Evolutionary conservation across 2,888 invertebrate species (phyloP), one percentile per base, ranked within the genome.

Genomic region (Cephus sareptanus): DNA sequence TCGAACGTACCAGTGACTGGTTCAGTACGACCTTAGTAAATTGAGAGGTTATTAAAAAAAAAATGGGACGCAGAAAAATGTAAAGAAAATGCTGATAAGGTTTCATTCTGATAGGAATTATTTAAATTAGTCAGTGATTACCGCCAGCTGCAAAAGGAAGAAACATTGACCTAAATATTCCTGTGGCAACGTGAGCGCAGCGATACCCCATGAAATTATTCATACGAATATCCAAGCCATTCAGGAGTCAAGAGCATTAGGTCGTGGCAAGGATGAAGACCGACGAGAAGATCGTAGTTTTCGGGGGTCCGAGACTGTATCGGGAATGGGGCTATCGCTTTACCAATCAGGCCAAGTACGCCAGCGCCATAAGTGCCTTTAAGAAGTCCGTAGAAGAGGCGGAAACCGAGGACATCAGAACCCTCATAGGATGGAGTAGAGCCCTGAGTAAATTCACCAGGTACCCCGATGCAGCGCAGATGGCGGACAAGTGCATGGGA

Each of bases 241-340:
- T 71, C 71, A 31, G 71, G 33, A 71, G 33, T 34, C 33, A 71
- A 31, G 23, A 56, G 4, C 31, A 33, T 3, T 11, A 70, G 15
- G 0, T 76, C 30, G 82, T 83, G 82, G 77, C 81, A 76, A 76
- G 31, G 73, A n/a, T 73, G 33, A 79, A 75, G 34, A 78, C 76
- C 11, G 82, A 83, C 12, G 84, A 83, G n/a, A 75, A 35, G 3
- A 74, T 78, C 4, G 76, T 83, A 23, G 76, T 87, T 77, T 88
- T 88, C 77, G 82, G 82, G 33, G 87, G 85, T 12, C 75, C 85
- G 4, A 80, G 83, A n/a, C 83, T 89, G 13, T 88, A 90, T 78
- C 86, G 89, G 11, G 89, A 90, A 84, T 89, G 88, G 88, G 90
- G 87, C n/a, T 83, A 83, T 69, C 82, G 85, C 69, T 83, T 89